Conservation (phyloP, 2,113 vertebrate species). For the Diphyllodes magnificus region DNA sequence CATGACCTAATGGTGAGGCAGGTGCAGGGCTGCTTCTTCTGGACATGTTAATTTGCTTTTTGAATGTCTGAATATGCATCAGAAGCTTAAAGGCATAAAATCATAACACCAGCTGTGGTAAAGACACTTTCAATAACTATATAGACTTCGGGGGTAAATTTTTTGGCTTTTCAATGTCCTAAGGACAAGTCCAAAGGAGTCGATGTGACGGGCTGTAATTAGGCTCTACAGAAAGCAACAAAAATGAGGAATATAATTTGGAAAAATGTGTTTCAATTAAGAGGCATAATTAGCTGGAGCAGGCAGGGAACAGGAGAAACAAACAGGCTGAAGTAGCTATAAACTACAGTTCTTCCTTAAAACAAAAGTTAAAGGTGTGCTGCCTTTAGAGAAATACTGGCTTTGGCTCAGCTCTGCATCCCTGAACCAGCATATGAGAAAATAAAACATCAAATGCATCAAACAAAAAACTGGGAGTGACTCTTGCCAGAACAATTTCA, state of each 20-base stretch:
- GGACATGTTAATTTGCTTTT: not conserved
- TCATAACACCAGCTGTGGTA: not conserved
- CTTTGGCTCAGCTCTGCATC: not conserved
- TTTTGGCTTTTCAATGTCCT: not conserved
- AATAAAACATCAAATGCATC: not conserved
- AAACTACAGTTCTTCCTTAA: not conserved
- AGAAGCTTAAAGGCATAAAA: constrained; percentile 54
- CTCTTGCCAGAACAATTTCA: not conserved
- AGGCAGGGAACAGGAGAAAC: not conserved
- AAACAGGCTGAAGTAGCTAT: not conserved
- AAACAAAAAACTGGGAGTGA: not conserved
- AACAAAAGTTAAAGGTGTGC: not conserved
- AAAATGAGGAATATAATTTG: not conserved
- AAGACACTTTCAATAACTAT: constrained; percentile 16
- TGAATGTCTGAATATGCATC: constrained; percentile 46
- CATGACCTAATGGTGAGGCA: not conserved
- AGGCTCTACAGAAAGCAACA: not conserved
- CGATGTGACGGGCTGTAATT: not conserved
- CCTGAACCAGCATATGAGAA: fast-evolving
- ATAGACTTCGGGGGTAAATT: not conserved
- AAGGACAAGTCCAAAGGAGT: constrained; percentile 6
- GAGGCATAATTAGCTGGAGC: not conserved
- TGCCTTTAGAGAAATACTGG: not conserved
- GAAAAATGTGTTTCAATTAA: not conserved
- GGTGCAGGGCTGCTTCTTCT: not conserved